Base-by-base conservation (phyloP, 2,113 vertebrate genomes). In the Pseudopodoces humilis region DNA sequence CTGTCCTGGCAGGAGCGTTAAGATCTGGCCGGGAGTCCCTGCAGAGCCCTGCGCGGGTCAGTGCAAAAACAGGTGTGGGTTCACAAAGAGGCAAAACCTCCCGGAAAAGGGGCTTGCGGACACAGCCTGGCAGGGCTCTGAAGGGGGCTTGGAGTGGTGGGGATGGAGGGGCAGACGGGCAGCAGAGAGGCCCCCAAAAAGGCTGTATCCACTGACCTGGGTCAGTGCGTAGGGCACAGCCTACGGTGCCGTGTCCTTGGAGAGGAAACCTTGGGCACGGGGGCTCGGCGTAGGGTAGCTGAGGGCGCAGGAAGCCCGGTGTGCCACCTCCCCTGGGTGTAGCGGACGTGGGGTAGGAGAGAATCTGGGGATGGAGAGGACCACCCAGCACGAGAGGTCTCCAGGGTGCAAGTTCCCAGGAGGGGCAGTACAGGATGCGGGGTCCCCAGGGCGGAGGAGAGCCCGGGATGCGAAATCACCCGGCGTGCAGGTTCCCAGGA, bases 61-160 rank as follows among this genome's bases (percentile, higher is more conserved):
- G 27, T 1, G 35, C 23, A 20, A 63, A 47, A 49, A 8, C 50
- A 39, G 20, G 24, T 49, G 13, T 11, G 83, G 56, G 50, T 25
- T 82, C 47, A 30, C 14, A 2, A 0, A 1, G 47, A 58, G 43
- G 12, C 22, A 74, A 83, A 86, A 52, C 30, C 50, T 35, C 18
- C 50, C 12, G 43, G 35, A 16, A 53, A 59, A 63, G 18, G 23
- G 0, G 3, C 8, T 1, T 0, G n/a, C 0, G 4, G 22, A 13
- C 35, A 9, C 19, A 84, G 41, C 37, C 39, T 17, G 43, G 50
- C 53, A 60, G 25, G 4, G 18, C 22, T 69, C 41, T 1, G 9
- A 62, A 60, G 0, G 24, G 63, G 14, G 2, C 1, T 27, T 46
- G 46, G 49, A 33, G 46, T 15, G 0, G 7, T 3, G 4, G 28